phyloP scores from a whole-genome alignment of 2,888 invertebrate species.

The Loripinus fragilis region DNA sequence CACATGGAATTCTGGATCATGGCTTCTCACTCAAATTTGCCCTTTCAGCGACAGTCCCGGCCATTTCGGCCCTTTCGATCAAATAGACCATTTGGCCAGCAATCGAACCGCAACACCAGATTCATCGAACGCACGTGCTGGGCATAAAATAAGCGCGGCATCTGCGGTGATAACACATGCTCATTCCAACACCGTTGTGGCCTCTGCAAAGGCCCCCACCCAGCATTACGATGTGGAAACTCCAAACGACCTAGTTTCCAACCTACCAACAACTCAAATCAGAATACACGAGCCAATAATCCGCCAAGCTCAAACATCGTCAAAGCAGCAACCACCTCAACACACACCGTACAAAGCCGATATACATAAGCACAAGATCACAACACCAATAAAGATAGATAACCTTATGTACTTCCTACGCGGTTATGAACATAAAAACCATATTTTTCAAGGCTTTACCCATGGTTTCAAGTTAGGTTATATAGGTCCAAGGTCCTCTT shows the following conservation, averaged over 20 bases:
- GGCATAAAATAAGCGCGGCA: constrained; percentile 24
- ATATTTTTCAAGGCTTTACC: constrained; percentile 6
- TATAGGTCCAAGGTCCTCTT: background rate
- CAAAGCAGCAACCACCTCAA: background rate
- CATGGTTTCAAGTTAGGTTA: constrained; percentile 18
- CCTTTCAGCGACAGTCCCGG: background rate
- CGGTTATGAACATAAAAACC: background rate
- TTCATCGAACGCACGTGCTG: constrained; percentile 31
- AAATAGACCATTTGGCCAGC: background rate
- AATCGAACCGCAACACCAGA: background rate
- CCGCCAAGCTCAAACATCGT: background rate
- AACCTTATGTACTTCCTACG: background rate
- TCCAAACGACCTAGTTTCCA: background rate
- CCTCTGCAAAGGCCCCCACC: background rate
- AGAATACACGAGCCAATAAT: background rate
- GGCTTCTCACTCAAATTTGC: constrained; percentile 6
- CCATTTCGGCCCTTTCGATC: background rate
- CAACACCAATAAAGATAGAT: background rate
- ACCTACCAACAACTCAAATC: constrained; percentile 1
- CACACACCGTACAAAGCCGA: background rate
- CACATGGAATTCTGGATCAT: constrained; percentile 5
- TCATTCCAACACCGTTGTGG: background rate
- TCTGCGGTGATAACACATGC: background rate
- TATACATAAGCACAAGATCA: background rate
- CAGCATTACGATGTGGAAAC: background rate